Evolutionary conservation across 2,888 invertebrate species (phyloP).

Genomic region (Chaitophorus viminalis): DNA sequence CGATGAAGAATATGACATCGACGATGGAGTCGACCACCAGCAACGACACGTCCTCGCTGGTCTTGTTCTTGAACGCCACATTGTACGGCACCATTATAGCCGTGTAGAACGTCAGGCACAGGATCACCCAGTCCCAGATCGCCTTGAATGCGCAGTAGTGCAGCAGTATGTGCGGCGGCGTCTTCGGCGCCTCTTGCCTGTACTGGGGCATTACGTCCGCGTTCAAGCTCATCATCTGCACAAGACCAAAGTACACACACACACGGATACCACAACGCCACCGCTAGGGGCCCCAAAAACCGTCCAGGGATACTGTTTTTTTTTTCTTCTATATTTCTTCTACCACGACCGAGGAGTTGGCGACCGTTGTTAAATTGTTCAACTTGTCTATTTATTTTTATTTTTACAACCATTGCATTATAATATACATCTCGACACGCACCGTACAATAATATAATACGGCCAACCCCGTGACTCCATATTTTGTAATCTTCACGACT

Average conservation of each 20-base stretch:
- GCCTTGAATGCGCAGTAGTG: slow-evolving; percentile 99
- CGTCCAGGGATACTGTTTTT: background rate
- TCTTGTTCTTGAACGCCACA: slow-evolving; percentile 98
- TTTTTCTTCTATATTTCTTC: background rate
- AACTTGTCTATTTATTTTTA: too few species aligned
- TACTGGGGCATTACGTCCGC: slow-evolving; percentile 98
- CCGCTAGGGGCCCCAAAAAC: background rate
- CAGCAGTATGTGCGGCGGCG: slow-evolving; percentile 98
- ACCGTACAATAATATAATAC: too few species aligned
- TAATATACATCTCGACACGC: too few species aligned
- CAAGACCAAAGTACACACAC: slow-evolving; percentile 57
- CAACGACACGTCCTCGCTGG: slow-evolving; percentile 90
- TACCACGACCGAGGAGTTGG: background rate
- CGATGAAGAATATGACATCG: slow-evolving; percentile 99
- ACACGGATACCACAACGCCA: slow-evolving; percentile 27
- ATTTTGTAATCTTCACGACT: too few species aligned
- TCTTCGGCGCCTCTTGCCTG: slow-evolving; percentile 99
- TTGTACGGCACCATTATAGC: slow-evolving; percentile 99
- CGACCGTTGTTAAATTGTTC: background rate
- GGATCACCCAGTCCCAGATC: slow-evolving; percentile 99
- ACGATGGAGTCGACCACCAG: slow-evolving; percentile 97
- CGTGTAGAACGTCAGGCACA: slow-evolving; percentile 99
- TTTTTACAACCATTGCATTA: too few species aligned
- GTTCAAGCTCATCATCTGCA: slow-evolving; percentile 94
- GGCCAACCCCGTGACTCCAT: too few species aligned